A percentile compares a stretch with the other conserved stretches of the same genome.
phyloP scores from a whole-genome alignment of 2,113 vertebrate species.

The Caranx melampygus region DNA sequence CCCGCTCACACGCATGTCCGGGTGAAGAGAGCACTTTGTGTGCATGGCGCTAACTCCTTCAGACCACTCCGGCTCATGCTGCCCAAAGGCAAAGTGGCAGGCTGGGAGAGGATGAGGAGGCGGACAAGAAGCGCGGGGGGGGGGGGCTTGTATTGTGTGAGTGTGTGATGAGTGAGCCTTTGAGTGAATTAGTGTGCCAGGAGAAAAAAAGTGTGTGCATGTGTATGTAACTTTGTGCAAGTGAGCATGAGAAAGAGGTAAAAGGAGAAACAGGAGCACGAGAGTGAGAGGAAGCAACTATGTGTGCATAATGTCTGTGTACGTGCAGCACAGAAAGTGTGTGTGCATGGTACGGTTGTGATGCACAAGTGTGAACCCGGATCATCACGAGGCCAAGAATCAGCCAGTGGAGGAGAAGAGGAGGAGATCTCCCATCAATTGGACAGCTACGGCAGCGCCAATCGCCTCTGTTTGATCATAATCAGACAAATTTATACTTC shows the following conservation, averaged over 20 bases:
- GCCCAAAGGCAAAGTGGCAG: slow-evolving; percentile 80
- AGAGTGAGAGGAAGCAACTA: slow-evolving; percentile 58
- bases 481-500: slow-evolving; percentile 53
- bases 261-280: slow-evolving; percentile 45
- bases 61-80: slow-evolving; percentile 74
- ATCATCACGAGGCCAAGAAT: slow-evolving; percentile 44
- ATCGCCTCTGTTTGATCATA: slow-evolving; percentile 36
- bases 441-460: slow-evolving; percentile 44
- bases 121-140: background rate
- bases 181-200: slow-evolving; percentile 60
- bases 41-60: slow-evolving; percentile 78
- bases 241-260: slow-evolving; percentile 63
- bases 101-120: slow-evolving; percentile 36
- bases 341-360: slow-evolving; percentile 26
- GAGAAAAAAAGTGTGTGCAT: slow-evolving; percentile 29
- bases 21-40: slow-evolving; percentile 75
- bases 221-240: slow-evolving; percentile 52
- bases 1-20: slow-evolving; percentile 68
- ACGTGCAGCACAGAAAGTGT: slow-evolving; percentile 33
- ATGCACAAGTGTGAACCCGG: slow-evolving; percentile 39
- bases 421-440: slow-evolving; percentile 13
- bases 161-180: slow-evolving; percentile 70
- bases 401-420: slow-evolving; percentile 17
- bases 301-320: slow-evolving; percentile 59
- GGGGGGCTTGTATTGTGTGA: slow-evolving; percentile 53